These are phyloP conservation scores for Caenorhabditis becei DNA, from an alignment of 2,888 invertebrate genomes.

Conservation along the genomic window DNA sequence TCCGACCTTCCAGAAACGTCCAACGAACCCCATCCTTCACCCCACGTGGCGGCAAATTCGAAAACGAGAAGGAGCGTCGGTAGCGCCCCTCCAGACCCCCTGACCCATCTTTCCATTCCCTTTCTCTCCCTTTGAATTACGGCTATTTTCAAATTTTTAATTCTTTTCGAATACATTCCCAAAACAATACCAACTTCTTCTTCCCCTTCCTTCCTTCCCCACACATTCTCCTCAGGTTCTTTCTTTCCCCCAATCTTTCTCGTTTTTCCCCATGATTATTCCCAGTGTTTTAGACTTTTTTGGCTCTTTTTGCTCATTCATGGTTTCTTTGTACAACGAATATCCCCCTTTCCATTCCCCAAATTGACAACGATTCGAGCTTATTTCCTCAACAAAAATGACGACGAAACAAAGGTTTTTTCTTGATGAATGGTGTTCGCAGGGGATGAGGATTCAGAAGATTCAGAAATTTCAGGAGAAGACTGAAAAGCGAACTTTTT, in stretches of 20 bases:
- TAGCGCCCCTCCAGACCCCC: conserved; percentile 13
- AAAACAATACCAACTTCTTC: not conserved
- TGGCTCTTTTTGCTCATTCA: conserved; percentile 26
- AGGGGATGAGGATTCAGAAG: no score
- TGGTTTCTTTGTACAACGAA: conserved; percentile 34
- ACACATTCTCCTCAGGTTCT: conserved; percentile 33
- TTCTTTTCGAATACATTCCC: conserved; percentile 9
- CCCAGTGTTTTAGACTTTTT: conserved; percentile 15
- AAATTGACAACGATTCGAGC: conserved; percentile 40
- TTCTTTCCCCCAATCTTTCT: not conserved
- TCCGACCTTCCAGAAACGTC: conserved; percentile 66
- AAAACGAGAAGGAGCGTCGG: conserved; percentile 65
- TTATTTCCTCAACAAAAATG: conserved; percentile 27
- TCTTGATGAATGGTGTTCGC: no score
- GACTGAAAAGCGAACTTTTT: no score
- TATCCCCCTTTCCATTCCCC: conserved; percentile 14
- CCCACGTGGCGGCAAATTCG: conserved; percentile 79
- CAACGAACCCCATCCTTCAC: conserved; percentile 80
- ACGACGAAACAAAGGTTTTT: conserved; percentile 15
- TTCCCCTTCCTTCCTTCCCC: not conserved
- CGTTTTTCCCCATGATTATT: not conserved
- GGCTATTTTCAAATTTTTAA: no score
- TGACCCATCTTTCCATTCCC: not conserved
- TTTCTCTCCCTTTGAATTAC: conserved; percentile 18
- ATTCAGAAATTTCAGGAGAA: no score